phyloP scores from a whole-genome alignment of 1,140 invertebrate genomes.

The Papilio dardanus region DNA sequence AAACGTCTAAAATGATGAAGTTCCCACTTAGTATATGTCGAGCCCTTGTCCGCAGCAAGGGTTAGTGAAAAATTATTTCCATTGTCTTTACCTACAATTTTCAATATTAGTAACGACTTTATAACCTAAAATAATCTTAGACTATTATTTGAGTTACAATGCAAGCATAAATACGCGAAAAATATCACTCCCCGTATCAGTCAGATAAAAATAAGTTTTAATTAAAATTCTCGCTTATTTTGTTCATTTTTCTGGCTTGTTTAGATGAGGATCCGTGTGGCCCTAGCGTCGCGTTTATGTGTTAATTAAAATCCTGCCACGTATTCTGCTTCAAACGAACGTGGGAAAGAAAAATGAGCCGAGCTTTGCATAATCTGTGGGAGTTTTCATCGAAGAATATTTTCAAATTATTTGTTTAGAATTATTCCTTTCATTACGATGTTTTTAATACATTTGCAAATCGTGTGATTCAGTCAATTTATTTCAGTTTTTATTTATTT shows the following conservation, averaged over 20 bases:
- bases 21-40: neutral
- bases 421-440: neutral
- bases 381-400: neutral
- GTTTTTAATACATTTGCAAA: neutral
- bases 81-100: neutral
- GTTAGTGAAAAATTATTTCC: neutral
- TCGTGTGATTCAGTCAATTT: no score
- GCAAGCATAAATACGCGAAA: neutral
- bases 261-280: neutral
- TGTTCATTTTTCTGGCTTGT: conserved; percentile 3
- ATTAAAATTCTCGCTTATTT: conserved; percentile 4
- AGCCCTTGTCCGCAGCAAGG: neutral
- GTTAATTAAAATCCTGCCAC: conserved; percentile 25
- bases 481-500: no score
- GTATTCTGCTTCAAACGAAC: neutral
- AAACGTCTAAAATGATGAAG: neutral
- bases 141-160: neutral
- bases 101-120: no score
- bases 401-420: neutral
- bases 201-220: neutral
- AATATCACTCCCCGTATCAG: neutral
- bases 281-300: neutral
- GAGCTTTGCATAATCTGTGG: neutral
- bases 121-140: neutral
- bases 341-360: conserved; percentile 15